Evolutionary conservation across 2,797 vertebrate species (phyloP).

Genomic region (Leptoclinus maculatus): DNA sequence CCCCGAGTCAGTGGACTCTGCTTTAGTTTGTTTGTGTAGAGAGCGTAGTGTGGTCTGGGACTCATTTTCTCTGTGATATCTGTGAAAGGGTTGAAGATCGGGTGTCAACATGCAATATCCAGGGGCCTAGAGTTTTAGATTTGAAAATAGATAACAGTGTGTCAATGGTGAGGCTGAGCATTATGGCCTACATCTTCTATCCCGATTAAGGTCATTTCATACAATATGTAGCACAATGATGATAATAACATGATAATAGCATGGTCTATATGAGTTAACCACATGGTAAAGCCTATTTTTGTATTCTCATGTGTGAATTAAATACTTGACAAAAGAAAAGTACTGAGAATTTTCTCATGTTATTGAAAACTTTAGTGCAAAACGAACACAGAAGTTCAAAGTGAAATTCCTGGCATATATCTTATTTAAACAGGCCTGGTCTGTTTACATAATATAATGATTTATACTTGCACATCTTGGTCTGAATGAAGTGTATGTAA

Average conservation of each 20-base stretch:
- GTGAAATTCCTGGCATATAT: too few relatives aligned
- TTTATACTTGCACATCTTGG: not conserved
- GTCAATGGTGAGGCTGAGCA: not conserved
- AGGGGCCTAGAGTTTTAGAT: not conserved
- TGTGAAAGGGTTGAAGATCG: not conserved
- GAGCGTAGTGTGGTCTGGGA: not conserved
- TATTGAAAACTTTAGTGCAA: too few relatives aligned
- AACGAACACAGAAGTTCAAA: too few relatives aligned
- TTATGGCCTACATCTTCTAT: not conserved
- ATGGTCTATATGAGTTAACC: too few relatives aligned
- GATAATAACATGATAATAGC: too few relatives aligned
- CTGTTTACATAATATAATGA: not conserved
- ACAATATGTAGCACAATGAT: not conserved
- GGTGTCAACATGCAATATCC: not conserved
- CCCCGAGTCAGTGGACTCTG: not conserved
- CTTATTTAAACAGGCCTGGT: too few relatives aligned
- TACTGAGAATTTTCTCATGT: too few relatives aligned
- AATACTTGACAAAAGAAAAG: too few relatives aligned
- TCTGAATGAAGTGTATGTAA: not conserved
- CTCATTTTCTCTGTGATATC: not conserved
- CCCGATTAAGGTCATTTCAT: not conserved
- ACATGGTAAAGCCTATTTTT: too few relatives aligned
- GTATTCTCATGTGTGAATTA: too few relatives aligned
- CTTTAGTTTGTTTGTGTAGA: not conserved
- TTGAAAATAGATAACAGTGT: not conserved